A percentile compares a stretch with the other conserved stretches of the same genome.
phyloP scores from a whole-genome alignment of 2,113 vertebrate species.

The Azemiops feae region DNA sequence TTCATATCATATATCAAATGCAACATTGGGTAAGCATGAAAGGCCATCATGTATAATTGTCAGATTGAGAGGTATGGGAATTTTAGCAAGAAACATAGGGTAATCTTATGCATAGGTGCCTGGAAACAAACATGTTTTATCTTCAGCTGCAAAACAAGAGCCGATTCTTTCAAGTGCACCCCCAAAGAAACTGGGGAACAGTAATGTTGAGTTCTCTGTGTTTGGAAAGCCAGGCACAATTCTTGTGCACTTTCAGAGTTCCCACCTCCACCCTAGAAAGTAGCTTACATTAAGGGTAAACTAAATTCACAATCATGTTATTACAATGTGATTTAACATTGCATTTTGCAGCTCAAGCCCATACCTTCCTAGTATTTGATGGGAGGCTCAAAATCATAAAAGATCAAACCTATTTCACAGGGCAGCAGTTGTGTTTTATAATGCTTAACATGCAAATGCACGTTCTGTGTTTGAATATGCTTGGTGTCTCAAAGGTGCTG shows the following conservation, averaged over 20 bases:
- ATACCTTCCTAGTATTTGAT: background rate
- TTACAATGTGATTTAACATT: slow-evolving; percentile 33
- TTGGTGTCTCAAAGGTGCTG: background rate
- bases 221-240: background rate
- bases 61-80: background rate
- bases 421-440: slow-evolving; percentile 24
- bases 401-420: slow-evolving; percentile 35
- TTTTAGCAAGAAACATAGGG: background rate
- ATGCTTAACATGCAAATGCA: slow-evolving; percentile 33
- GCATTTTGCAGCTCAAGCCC: slow-evolving; percentile 10
- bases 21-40: background rate
- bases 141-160: background rate
- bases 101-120: background rate
- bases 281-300: background rate
- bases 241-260: background rate
- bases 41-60: background rate
- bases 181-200: background rate
- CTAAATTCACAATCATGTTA: background rate
- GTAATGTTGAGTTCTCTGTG: background rate
- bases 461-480: slow-evolving; percentile 34
- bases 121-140: background rate
- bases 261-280: background rate
- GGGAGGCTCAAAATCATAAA: slow-evolving; percentile 24
- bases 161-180: too few species aligned
- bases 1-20: background rate